Conservation (phyloP, 1,140 invertebrate genomes). For the Andricus grossulariae region DNA sequence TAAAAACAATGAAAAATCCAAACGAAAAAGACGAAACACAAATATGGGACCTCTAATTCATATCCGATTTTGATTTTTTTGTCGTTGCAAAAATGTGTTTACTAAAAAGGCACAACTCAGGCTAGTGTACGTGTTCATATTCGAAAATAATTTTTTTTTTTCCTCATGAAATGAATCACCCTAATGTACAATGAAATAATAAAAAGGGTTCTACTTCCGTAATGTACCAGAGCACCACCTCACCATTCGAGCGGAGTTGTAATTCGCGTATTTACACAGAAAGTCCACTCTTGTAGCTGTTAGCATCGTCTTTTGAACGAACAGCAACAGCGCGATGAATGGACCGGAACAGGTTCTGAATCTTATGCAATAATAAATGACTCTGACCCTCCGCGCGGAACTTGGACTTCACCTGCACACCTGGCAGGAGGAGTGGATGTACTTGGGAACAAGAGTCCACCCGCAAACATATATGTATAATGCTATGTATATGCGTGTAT, state of each 20-base stretch:
- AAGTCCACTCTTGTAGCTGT: slow-evolving; percentile 25
- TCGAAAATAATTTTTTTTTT: no score
- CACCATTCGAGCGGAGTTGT: neutral
- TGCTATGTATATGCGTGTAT: neutral
- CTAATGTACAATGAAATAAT: neutral
- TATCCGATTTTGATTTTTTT: no score
- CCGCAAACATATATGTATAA: neutral
- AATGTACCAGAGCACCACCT: neutral
- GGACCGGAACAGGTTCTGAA: slow-evolving; percentile 72
- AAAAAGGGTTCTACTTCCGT: neutral
- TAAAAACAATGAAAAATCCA: no score
- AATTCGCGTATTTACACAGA: neutral
- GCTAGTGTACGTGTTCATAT: no score
- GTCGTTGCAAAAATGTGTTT: no score
- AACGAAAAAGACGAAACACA: no score
- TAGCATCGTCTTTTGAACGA: slow-evolving; percentile 43
- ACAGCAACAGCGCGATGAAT: slow-evolving; percentile 61
- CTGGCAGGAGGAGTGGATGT: slow-evolving; percentile 38
- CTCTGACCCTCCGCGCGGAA: slow-evolving; percentile 49
- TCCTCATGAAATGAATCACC: no score
- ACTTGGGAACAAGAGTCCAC: neutral
- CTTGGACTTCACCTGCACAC: slow-evolving; percentile 38
- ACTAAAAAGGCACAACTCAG: no score
- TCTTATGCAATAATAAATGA: slow-evolving; percentile 74
- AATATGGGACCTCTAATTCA: no score